A percentile compares a stretch with the other conserved stretches of the same genome.
Conservation (phyloP, 2,888 invertebrate species). For the Diploptera punctata region DNA sequence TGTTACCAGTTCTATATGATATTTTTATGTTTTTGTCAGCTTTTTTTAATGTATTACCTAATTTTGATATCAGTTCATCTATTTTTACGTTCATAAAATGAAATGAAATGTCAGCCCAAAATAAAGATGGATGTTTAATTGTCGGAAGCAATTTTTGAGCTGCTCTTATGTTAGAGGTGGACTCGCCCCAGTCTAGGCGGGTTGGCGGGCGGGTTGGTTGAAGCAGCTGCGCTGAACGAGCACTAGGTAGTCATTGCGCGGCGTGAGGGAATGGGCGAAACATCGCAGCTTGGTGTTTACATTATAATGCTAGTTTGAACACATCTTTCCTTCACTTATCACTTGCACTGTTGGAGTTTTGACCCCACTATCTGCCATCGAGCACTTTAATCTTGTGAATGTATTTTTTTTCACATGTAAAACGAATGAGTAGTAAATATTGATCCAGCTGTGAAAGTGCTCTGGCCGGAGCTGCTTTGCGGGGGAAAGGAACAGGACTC, state of each 20-base stretch:
- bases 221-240: not conserved
- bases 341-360: not conserved
- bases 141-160: too few relatives aligned
- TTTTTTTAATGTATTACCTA: too few relatives aligned
- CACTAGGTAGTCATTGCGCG: not conserved
- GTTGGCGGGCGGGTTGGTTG: not conserved
- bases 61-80: too few relatives aligned
- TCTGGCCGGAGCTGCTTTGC: not conserved
- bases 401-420: not conserved
- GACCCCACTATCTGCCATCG: not conserved
- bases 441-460: constrained; percentile 1
- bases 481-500: not conserved
- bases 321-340: not conserved
- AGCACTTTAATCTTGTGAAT: not conserved
- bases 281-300: not conserved
- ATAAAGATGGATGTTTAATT: too few relatives aligned
- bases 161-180: not conserved
- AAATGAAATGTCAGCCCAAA: too few relatives aligned
- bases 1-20: too few relatives aligned
- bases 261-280: not conserved
- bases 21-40: too few relatives aligned
- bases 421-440: not conserved
- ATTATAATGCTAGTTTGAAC: not conserved
- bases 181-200: not conserved
- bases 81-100: too few relatives aligned